Evolutionary conservation across 1,140 invertebrate species (phyloP).

Genomic region (Atta cephalotes): DNA sequence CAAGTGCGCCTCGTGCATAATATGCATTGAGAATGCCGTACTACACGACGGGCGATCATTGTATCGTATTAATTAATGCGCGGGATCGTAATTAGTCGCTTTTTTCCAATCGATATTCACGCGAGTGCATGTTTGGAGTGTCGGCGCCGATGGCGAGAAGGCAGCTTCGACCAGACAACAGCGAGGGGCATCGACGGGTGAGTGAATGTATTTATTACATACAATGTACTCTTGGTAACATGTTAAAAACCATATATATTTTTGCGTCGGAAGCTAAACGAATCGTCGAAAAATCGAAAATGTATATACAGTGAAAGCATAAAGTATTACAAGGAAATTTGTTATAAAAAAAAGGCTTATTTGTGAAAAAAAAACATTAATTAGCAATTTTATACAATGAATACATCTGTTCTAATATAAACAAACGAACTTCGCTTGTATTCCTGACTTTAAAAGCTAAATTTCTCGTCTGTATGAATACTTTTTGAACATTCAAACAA

Average conservation of each 20-base stretch:
- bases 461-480: no score
- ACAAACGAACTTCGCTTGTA: no score
- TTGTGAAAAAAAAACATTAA: no score
- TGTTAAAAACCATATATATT: not conserved
- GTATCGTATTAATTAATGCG: slow-evolving; percentile 5
- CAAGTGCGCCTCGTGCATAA: not conserved
- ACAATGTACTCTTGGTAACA: not conserved
- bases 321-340: no score
- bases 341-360: no score
- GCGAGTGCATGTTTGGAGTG: not conserved
- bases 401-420: no score
- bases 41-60: not conserved
- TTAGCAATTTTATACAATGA: no score
- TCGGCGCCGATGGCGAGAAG: not conserved
- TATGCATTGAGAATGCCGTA: not conserved
- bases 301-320: not conserved
- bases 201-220: slow-evolving; percentile 11
- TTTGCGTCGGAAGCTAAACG: not conserved
- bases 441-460: no score
- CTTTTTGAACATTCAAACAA: no score
- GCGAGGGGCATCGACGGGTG: not conserved
- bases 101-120: slow-evolving; percentile 3
- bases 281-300: slow-evolving; percentile 7
- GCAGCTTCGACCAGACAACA: not conserved
- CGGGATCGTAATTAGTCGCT: slow-evolving; percentile 21